A percentile compares a stretch with the other conserved stretches of the same genome.
phyloP scores from a whole-genome alignment of 2,113 vertebrate species.

The Pelodiscus sinensis region DNA sequence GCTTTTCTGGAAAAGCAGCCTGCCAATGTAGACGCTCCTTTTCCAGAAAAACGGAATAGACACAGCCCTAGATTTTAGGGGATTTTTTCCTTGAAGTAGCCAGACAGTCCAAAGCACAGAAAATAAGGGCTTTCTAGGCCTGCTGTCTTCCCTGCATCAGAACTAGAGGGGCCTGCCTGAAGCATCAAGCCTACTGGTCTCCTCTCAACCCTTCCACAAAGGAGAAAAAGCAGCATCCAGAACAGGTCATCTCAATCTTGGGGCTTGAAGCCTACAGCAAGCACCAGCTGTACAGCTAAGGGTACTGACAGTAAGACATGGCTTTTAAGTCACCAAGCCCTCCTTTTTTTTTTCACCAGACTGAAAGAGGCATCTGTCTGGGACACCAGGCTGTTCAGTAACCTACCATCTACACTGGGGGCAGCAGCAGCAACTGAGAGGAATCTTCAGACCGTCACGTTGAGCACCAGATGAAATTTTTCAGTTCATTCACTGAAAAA shows the following conservation, averaged over 20 bases:
- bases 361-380: neutral
- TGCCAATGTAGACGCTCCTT: no score
- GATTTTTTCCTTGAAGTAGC: neutral
- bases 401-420: neutral
- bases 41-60: no score
- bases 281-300: no score
- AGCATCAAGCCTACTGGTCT: neutral
- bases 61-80: neutral
- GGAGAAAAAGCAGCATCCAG: neutral
- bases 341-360: neutral
- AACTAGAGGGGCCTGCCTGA: no score
- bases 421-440: neutral
- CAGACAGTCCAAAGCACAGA: neutral
- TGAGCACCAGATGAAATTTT: no score
- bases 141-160: no score
- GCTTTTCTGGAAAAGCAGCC: no score
- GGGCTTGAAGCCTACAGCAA: neutral
- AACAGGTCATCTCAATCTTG: neutral
- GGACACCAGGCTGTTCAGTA: neutral
- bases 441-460: accelerated
- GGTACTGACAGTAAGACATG: neutral
- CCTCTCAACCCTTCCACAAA: accelerated
- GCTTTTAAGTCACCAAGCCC: neutral
- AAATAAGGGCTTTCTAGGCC: neutral
- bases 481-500: no score